Conservation (phyloP, 2,888 invertebrate genomes). For the Ennomos erosarius region DNA sequence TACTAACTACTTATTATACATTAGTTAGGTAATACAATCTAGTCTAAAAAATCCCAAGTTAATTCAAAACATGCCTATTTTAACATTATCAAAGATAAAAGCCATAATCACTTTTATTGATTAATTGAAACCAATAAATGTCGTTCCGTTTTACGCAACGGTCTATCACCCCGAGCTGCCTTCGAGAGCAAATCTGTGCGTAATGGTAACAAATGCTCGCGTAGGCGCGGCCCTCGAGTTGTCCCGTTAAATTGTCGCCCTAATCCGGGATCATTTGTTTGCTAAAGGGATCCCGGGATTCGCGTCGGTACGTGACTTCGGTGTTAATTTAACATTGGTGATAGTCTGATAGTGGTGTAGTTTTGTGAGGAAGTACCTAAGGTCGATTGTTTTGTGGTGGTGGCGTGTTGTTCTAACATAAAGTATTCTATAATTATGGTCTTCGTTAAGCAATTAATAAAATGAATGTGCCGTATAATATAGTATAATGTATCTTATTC, state of each 20-base stretch:
- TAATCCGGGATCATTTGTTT: constrained; percentile 74
- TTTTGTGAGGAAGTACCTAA: not conserved
- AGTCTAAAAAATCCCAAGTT: too few relatives aligned
- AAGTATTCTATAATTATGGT: too few relatives aligned
- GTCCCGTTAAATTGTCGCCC: constrained; percentile 69
- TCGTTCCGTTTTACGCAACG: constrained; percentile 2
- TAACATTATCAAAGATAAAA: too few relatives aligned
- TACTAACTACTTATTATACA: too few relatives aligned
- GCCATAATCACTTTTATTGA: too few relatives aligned
- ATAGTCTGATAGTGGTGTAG: not conserved
- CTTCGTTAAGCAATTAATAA: too few relatives aligned
- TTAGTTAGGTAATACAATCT: too few relatives aligned
- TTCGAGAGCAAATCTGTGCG: constrained; percentile 49
- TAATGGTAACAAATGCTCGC: constrained; percentile 76
- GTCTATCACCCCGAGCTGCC: constrained; percentile 29
- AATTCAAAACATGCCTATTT: too few relatives aligned
- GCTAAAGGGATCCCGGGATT: constrained; percentile 72
- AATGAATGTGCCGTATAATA: too few relatives aligned
- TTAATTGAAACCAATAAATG: not conserved
- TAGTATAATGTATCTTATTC: too few relatives aligned
- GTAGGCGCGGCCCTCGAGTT: constrained; percentile 60
- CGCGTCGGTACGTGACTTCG: constrained; percentile 67
- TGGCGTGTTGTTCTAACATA: too few relatives aligned
- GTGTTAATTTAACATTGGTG: constrained; percentile 41
- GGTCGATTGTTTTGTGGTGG: too few relatives aligned